These are phyloP conservation scores for silkworm (Bombyx mori) DNA, from an alignment of 1,140 invertebrate genomes.

Conservation along the genomic window DNA sequence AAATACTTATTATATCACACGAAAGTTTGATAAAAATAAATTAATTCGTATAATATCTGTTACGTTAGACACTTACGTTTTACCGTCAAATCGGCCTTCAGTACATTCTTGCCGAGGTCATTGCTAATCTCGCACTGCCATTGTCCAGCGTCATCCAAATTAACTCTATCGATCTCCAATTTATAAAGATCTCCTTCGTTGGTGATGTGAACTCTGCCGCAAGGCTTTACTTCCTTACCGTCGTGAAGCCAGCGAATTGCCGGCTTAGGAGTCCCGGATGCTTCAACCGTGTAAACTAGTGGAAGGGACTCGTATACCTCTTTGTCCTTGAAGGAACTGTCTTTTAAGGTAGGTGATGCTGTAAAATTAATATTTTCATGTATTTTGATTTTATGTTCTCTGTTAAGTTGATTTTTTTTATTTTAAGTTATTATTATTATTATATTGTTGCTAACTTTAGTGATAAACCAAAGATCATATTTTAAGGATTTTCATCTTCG, in stretches of 20 bases:
- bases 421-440: too few species aligned
- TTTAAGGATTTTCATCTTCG: too few species aligned
- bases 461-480: too few species aligned
- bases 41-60: too few species aligned
- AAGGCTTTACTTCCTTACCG: constrained; percentile 75
- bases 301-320: constrained; percentile 83
- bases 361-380: constrained; percentile 26
- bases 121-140: constrained; percentile 85
- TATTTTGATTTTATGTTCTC: too few species aligned
- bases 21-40: too few species aligned
- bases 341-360: constrained; percentile 83
- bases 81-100: constrained; percentile 79
- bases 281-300: constrained; percentile 79
- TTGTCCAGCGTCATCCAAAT: constrained; percentile 80
- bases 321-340: constrained; percentile 80
- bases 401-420: too few species aligned
- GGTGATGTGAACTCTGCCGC: constrained; percentile 75
- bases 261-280: constrained; percentile 81
- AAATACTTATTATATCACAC: too few species aligned
- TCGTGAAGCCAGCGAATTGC: constrained; percentile 85
- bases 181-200: constrained; percentile 82
- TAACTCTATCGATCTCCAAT: constrained; percentile 78
- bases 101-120: constrained; percentile 79
- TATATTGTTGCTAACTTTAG: too few species aligned
- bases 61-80: constrained; percentile 72